Base-by-base conservation (phyloP, 2,888 invertebrate species). In the Pyrrhia umbra region DNA sequence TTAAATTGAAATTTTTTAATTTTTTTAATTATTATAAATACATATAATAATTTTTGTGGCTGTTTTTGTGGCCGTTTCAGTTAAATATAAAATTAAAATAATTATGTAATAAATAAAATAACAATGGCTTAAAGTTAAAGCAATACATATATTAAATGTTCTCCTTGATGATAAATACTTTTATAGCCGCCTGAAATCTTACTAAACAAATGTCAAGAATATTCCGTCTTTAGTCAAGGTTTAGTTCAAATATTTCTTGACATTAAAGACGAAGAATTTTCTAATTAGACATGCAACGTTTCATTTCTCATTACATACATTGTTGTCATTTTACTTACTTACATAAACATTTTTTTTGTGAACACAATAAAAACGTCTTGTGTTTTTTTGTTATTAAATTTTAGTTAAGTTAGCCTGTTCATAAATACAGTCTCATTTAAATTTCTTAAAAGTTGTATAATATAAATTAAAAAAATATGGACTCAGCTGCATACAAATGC, bases 161-260 rank as follows among this genome's bases (percentile, higher is more conserved):
- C 47, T 61, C 51, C 52, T 70, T 61, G 60, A 75, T 21, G 56
- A 49, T 58, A 30, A 51, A 55, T 23, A 15, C 40, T 57, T 63
- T 66, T 62, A 58, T 56, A 58, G 51, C 61, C 64, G 8, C 55
- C 27, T 34, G 13, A 60, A 68, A 60, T 47, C 27, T 67, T 67
- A 52, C 34, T 58, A 56, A 68, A 34, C n/a, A 34, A 34, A 77
- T 68, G 49, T 58, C 60, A 52, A 51, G 47, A 62, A 57, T n/a
- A n/a, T n/a, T 51, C 37, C 13, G 27, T 49, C 43, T 54, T 47
- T 52, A 47, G 30, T 79, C 73, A 72, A 79, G 77, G 79, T 68
- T 59, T 57, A 56, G 18, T 59, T 16, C n/a, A 56, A 50, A 70
- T 54, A 58, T 59, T 71, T 72, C 40, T 43, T 42, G 39, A 55